Percentiles rank a stretch among this genome's conserved stretches.
phyloP scores from a whole-genome alignment of 2,888 invertebrate species.

The Cacoxenus indagator region DNA sequence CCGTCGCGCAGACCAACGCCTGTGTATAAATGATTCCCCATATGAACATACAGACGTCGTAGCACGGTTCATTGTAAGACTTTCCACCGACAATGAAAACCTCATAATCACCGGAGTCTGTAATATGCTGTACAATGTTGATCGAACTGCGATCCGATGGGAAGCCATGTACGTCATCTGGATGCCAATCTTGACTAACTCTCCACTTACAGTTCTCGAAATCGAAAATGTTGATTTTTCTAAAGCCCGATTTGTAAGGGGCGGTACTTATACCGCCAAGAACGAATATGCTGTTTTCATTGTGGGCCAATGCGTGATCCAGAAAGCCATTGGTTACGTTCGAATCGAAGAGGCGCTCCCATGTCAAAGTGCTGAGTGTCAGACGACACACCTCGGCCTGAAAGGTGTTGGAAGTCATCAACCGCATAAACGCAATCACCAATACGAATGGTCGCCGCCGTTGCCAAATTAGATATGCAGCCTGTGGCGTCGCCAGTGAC shows the following conservation, averaged over 20 bases:
- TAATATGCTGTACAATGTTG: background rate
- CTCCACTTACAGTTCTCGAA: background rate
- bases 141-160: background rate
- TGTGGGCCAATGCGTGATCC: background rate
- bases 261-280: background rate
- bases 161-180: background rate
- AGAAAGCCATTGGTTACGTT: background rate
- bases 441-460: background rate
- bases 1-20: background rate
- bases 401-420: background rate
- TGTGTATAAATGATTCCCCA: background rate
- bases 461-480: background rate
- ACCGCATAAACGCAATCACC: background rate
- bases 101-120: background rate
- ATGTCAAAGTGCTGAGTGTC: background rate
- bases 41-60: background rate
- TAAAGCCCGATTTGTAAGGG: background rate
- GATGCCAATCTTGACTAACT: background rate
- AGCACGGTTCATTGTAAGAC: background rate
- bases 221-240: background rate
- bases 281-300: background rate
- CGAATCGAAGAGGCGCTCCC: background rate
- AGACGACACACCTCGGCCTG: background rate
- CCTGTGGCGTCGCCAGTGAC: background rate
- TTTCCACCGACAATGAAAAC: background rate